phyloP scores from a whole-genome alignment of 1,140 invertebrate genomes.

The Harpegnathos saltator region DNA sequence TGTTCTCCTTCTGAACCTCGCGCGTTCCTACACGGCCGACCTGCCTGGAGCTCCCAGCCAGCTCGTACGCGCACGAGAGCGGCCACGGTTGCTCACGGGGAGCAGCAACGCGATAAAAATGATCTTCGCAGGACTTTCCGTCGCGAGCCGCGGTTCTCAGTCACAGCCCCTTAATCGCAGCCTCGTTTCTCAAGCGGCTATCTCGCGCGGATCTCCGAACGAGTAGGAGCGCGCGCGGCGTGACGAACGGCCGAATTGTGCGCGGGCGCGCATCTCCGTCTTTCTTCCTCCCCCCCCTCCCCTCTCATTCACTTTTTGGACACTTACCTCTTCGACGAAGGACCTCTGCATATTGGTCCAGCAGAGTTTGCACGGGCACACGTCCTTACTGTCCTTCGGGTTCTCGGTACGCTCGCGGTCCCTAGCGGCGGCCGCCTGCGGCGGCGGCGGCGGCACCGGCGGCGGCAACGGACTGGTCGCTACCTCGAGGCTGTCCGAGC shows the following conservation, averaged over 20 bases:
- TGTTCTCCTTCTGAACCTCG: too few species aligned
- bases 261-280: neutral
- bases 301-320: neutral
- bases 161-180: constrained; percentile 55
- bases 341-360: constrained; percentile 82
- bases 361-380: constrained; percentile 83
- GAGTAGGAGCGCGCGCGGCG: constrained; percentile 34
- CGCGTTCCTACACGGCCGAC: too few species aligned
- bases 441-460: constrained; percentile 83
- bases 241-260: constrained; percentile 59
- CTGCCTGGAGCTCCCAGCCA: too few species aligned
- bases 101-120: too few species aligned
- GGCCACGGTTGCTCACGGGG: too few species aligned
- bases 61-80: too few species aligned
- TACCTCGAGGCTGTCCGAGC: constrained; percentile 84
- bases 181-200: constrained; percentile 51
- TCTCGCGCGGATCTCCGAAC: constrained; percentile 57
- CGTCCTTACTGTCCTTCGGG: constrained; percentile 78
- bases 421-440: constrained; percentile 73
- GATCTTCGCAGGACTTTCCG: too few species aligned
- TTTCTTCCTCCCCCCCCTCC: too few species aligned
- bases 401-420: constrained; percentile 76
- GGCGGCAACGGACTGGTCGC: constrained; percentile 85
- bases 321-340: constrained; percentile 83
- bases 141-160: constrained; percentile 33